Percentiles rank a stretch among this genome's conserved stretches.
phyloP scores from a whole-genome alignment of 2,888 invertebrate species.

The Euplagia quadripunctaria region DNA sequence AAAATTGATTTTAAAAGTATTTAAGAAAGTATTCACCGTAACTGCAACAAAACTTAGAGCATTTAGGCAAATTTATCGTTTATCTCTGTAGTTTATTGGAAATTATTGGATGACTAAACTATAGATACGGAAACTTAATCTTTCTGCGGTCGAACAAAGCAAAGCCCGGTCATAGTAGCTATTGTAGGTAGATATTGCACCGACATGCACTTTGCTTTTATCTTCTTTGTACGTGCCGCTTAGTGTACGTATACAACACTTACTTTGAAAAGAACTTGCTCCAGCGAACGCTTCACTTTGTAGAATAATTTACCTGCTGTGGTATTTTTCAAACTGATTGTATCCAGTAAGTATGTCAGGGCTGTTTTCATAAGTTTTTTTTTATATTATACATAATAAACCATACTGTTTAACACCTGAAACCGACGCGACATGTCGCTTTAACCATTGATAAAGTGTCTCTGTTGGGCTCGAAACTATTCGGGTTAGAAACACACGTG shows the following conservation, averaged over 20 bases:
- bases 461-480: too few species aligned
- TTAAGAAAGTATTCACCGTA: too few species aligned
- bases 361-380: too few species aligned
- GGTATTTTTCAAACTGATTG: neutral
- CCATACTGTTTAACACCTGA: too few species aligned
- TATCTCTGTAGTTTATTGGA: neutral
- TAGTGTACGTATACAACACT: neutral
- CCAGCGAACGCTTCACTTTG: neutral
- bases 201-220: neutral
- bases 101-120: neutral
- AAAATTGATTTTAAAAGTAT: too few species aligned
- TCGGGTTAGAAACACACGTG: too few species aligned
- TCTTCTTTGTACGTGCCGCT: neutral
- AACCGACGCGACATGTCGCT: too few species aligned
- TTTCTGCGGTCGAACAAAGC: neutral
- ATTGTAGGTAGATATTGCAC: neutral
- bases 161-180: neutral
- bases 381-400: too few species aligned
- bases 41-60: too few species aligned
- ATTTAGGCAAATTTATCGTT: neutral
- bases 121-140: neutral
- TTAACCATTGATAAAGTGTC: too few species aligned
- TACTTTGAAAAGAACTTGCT: neutral
- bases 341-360: neutral
- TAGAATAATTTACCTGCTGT: neutral